Conservation (phyloP, 1,140 invertebrate genomes). For the Hydropsyche tenuis region DNA sequence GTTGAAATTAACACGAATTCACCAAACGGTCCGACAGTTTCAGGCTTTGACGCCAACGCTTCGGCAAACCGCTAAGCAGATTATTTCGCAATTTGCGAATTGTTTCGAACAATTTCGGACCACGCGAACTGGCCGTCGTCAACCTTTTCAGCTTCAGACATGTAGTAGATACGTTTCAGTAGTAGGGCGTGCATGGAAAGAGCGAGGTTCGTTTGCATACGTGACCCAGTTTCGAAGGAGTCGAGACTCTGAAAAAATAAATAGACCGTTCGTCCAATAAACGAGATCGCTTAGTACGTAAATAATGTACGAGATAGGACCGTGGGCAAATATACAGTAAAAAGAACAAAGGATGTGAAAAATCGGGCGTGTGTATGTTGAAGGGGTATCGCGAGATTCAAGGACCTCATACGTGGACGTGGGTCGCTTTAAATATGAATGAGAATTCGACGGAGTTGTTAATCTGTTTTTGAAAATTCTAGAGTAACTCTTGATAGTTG, state of each 20-base stretch:
- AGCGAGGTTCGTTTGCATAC: conserved; percentile 1
- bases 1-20: conserved; percentile 1
- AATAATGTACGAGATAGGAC: conserved; percentile 10
- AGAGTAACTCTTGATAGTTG: too few species aligned
- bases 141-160: not conserved
- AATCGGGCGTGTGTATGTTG: too few species aligned
- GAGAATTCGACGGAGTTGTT: too few species aligned
- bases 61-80: conserved; percentile 34
- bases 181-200: not conserved
- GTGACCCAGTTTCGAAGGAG: not conserved
- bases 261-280: not conserved
- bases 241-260: not conserved
- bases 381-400: too few species aligned
- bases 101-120: conserved; percentile 30
- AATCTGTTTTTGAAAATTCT: too few species aligned
- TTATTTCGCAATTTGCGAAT: conserved; percentile 38
- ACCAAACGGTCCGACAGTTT: conserved; percentile 18
- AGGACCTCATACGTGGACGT: too few species aligned
- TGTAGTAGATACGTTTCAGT: not conserved
- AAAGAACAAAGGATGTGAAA: conserved; percentile 8
- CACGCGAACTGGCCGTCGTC: not conserved
- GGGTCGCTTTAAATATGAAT: too few species aligned
- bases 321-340: not conserved
- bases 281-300: conserved; percentile 2
- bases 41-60: conserved; percentile 27